Evolutionary conservation across 2,888 invertebrate species (phyloP), one percentile per base, ranked within the genome.

Genomic region (Xestia ashworthii): DNA sequence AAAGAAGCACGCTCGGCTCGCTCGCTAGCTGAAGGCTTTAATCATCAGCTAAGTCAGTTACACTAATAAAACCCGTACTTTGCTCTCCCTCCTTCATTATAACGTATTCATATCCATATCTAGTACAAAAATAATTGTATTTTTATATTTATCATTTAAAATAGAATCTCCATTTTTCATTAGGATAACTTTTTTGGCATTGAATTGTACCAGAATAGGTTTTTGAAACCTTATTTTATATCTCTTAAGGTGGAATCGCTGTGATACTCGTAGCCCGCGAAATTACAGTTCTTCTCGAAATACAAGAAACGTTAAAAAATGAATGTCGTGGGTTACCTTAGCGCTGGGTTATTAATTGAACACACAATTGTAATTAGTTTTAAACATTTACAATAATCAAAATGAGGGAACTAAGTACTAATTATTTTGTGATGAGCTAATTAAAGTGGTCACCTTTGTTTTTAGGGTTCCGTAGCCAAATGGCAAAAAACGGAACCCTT

Each of bases 1-100:
- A 32, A 32, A 32, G n/a, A n/a, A 8, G 41, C 41, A 6, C 41
- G 41, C 41, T 41, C 41, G 41, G 41, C 41, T 41, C 41, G 41
- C 41, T 41, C 41, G 41, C 41, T 41, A 41, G 41, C 41, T 41
- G 8, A 8, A 6, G 41, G 41, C 9, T 6, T 41, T 6, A 32
- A 32, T 6, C 41, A 6, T 41, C 0, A 6, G 32, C 60, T 32
- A 19, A 41, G 9, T 44, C 22, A 32, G 25, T 38, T n/a, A 72
- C 80, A 67, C 80, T 32, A 66, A 60, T 72, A 53, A 25, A 67
- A 67, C 74, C 66, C 53, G 66, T 80, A 41, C 2, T 73, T 79
- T 74, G 67, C 67, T 81, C 62, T 62, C 50, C 80, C 74, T 80
- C 66, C 32, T 22, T 46, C 14, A 46, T 32, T 32, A 32, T n/a